Evolutionary conservation across 2,113 vertebrate genomes (phyloP).

Genomic region (Oreochromis tanganicae): DNA sequence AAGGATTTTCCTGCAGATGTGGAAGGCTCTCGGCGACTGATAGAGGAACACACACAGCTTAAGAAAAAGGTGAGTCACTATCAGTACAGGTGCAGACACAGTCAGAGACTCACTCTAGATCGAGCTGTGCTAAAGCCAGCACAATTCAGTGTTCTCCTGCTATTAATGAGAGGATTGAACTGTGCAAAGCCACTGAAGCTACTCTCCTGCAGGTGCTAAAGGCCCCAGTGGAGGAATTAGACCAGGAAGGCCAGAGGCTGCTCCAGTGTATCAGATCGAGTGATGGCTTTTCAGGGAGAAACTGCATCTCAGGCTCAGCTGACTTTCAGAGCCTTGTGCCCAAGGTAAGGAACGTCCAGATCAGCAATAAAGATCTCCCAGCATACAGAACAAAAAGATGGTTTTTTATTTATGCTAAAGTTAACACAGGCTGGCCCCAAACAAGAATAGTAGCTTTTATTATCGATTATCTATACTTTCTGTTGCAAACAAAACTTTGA

Average conservation of each 20-base stretch:
- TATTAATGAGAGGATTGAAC: neutral
- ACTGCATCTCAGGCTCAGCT: constrained; percentile 93
- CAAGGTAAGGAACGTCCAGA: constrained; percentile 64
- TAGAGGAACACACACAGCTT: constrained; percentile 93
- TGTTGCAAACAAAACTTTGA: neutral
- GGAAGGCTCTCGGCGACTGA: constrained; percentile 90
- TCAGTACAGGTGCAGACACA: neutral
- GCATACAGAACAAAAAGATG: neutral
- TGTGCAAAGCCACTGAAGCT: neutral
- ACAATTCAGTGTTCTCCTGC: neutral
- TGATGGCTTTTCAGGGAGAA: constrained; percentile 91
- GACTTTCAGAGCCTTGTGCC: constrained; percentile 98
- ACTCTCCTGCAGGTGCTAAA: constrained; percentile 78
- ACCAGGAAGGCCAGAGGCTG: constrained; percentile 92
- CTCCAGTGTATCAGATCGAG: constrained; percentile 93
- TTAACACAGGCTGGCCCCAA: neutral
- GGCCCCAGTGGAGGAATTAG: constrained; percentile 95
- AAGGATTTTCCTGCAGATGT: constrained; percentile 97
- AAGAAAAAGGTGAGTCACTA: constrained; percentile 81
- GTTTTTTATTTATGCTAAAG: neutral
- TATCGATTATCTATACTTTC: neutral
- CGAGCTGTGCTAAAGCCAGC: neutral
- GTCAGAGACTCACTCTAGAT: neutral
- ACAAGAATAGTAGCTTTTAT: neutral
- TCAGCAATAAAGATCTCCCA: neutral